phyloP scores from a whole-genome alignment of 2,888 invertebrate species.

The Protonemura montana region DNA sequence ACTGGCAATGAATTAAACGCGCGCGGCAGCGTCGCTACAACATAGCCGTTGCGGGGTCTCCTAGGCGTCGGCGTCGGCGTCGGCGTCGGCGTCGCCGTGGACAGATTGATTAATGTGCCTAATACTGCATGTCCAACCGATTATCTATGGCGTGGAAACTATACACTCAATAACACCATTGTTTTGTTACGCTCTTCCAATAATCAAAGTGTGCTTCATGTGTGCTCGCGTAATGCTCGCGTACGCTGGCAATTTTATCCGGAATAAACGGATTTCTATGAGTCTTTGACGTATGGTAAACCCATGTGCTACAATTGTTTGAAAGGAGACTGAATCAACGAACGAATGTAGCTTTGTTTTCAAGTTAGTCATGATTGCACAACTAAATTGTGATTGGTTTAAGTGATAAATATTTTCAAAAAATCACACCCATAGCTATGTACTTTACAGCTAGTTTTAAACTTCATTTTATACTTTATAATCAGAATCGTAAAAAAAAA shows the following conservation, averaged over 20 bases:
- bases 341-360: background rate
- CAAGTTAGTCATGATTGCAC: background rate
- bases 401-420: background rate
- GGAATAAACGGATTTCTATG: background rate
- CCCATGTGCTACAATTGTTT: background rate
- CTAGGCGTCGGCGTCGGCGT: background rate
- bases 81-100: conserved; percentile 7
- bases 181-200: background rate
- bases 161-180: conserved; percentile 12
- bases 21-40: background rate
- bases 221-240: background rate
- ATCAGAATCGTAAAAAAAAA: too few species aligned
- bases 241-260: background rate
- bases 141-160: conserved; percentile 12
- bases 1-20: background rate
- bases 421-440: background rate
- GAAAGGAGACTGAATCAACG: background rate
- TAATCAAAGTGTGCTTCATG: background rate
- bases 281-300: background rate
- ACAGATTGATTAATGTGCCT: background rate
- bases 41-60: background rate
- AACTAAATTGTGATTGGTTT: background rate
- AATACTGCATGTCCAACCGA: background rate
- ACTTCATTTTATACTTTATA: background rate
- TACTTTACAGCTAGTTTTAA: background rate